phyloP scores from a whole-genome alignment of 1,140 invertebrate genomes.

The Aphis gossypii region DNA sequence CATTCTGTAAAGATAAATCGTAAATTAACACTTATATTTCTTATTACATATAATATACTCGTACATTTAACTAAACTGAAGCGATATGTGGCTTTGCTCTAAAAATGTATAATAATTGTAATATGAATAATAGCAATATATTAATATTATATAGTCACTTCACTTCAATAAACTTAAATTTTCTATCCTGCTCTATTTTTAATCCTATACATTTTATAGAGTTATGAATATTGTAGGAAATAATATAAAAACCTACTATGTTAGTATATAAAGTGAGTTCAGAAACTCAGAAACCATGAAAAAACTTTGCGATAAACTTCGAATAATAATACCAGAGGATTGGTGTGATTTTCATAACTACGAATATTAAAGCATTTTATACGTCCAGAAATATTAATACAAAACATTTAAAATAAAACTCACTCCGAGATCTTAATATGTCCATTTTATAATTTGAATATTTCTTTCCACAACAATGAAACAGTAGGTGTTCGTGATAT shows the following conservation, averaged over 20 bases:
- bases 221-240: background rate
- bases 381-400: background rate
- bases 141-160: no score
- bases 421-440: background rate
- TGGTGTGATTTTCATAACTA: background rate
- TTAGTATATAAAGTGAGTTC: background rate
- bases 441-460: constrained; percentile 3
- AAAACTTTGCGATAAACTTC: background rate
- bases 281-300: background rate
- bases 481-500: background rate
- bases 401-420: background rate
- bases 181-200: background rate
- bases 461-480: background rate
- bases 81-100: background rate
- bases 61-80: background rate
- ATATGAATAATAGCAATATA: background rate
- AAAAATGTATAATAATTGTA: background rate
- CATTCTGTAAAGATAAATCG: background rate
- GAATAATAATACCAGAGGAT: background rate
- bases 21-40: no score
- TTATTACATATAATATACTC: no score
- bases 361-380: background rate
- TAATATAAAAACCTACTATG: background rate
- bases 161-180: background rate
- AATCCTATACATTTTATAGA: background rate